Base-by-base conservation (phyloP, 2,888 invertebrate genomes). In the Trachelus iudaicus region DNA sequence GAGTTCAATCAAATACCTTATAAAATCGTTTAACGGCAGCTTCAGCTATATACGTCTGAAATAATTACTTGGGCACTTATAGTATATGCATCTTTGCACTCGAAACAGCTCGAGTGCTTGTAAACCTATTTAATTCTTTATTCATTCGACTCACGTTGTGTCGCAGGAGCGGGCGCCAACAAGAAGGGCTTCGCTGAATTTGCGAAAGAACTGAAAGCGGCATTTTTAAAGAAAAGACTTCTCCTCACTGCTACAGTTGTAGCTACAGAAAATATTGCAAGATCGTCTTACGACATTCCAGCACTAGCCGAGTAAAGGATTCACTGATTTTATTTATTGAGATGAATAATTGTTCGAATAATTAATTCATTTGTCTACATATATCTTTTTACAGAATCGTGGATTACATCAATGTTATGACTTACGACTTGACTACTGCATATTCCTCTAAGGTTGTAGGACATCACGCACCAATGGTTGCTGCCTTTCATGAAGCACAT, bases 401-500 rank as follows among this genome's bases (percentile, higher is more conserved):
- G 56, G 94, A 96, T 85, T 91, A 94, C 30, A 93, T 95, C 73
- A 94, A 94, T 85, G 86, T 96, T 0, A 95, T 96, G 95, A 90
- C 95, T 0, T 96, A 96, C 82, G 95, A 95, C 86, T 92, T 95
- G 83, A 94, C 96, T 83, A 13, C 37, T 40, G 96, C 95, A 1
- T 90, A 94, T 0, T 95, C 94, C 94, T 95, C 96, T 75, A 75
- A 87, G 0, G 91, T 91, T 0, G 94, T 95, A 0, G 96, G 95
- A 0, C 93, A 95, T 77, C 95, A 96, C 86, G 93, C 96, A 0
- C 95, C 95, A 0, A 92, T 96, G 0, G 94, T 93, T 81, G 87
- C 91, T 0, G 87, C 85, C 0, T 33, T 85, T 0, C 79, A 86
- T 33, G 4, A 40, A 15, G 13, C 1, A 40, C 1, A 15, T 4